Conservation (phyloP, 2,113 vertebrate species). For the Pseudonaja textilis region DNA sequence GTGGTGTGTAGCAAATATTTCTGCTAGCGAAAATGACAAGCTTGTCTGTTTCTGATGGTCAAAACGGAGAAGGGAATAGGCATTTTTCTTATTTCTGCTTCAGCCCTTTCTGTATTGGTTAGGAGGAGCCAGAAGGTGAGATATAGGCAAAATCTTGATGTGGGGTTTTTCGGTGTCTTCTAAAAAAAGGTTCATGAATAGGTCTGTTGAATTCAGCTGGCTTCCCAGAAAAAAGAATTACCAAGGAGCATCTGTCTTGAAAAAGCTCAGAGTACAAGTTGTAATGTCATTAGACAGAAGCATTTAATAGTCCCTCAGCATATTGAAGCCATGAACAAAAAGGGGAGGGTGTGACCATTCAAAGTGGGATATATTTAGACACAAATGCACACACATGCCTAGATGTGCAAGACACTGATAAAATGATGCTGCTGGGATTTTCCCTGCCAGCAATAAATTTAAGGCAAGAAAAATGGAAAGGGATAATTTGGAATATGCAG, state of each 20-base stretch:
- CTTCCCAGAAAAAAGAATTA: background rate
- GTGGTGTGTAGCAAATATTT: background rate
- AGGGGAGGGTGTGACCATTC: background rate
- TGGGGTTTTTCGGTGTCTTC: background rate
- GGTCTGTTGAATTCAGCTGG: background rate
- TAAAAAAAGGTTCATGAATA: background rate
- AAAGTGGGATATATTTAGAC: background rate
- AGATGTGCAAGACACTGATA: background rate
- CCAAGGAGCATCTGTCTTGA: conserved; percentile 14
- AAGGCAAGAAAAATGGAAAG: background rate
- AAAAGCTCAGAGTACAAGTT: conserved; percentile 15
- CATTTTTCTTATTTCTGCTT: background rate
- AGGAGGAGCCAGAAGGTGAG: rapidly evolving
- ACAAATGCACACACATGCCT: background rate
- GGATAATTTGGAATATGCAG: background rate
- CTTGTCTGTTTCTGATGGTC: background rate
- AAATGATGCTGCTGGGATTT: conserved; percentile 1
- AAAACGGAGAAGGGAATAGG: background rate
- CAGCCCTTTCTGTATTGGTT: background rate
- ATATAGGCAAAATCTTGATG: background rate
- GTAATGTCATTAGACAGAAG: conserved; percentile 13
- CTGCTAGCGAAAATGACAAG: background rate
- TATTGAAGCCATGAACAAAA: background rate
- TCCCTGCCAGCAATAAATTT: background rate
- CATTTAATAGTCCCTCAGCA: conserved; percentile 20